A percentile compares a stretch with the other conserved stretches of the same genome.
phyloP scores from a whole-genome alignment of 64 coral and sea anemone genomes.

The Anthopleura sola region DNA sequence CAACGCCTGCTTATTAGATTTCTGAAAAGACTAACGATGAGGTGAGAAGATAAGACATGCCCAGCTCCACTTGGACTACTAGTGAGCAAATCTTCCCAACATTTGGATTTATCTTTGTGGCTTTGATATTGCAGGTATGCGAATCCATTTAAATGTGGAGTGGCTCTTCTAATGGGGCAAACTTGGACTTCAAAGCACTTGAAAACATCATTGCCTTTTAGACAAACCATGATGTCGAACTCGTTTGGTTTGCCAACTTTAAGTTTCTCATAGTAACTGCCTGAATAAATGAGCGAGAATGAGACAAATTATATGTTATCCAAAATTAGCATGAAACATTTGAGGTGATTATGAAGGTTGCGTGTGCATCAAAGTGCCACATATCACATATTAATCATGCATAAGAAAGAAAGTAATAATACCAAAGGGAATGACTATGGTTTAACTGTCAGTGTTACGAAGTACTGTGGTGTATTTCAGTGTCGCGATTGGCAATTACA shows the following conservation, averaged over 20 bases:
- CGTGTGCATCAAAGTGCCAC: too few relatives aligned
- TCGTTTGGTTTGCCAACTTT: not conserved
- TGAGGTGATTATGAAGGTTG: too few relatives aligned
- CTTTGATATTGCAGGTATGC: not conserved
- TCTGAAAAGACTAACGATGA: not conserved
- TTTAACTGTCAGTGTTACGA: too few relatives aligned
- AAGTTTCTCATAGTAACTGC: slow-evolving; percentile 8
- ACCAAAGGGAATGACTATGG: too few relatives aligned
- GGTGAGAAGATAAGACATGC: not conserved
- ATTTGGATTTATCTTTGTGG: not conserved
- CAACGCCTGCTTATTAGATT: not conserved
- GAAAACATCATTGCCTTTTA: not conserved
- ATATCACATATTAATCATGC: too few relatives aligned
- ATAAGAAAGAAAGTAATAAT: too few relatives aligned
- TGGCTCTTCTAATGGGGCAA: not conserved
- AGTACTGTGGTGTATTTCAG: too few relatives aligned
- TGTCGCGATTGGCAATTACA: too few relatives aligned
- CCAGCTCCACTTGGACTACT: not conserved
- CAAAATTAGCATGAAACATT: not conserved
- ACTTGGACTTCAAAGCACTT: not conserved
- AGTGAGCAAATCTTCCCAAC: not conserved
- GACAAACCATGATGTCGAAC: slow-evolving; percentile 2
- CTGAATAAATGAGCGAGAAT: not conserved
- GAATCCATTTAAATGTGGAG: not conserved
- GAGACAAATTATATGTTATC: not conserved